phyloP scores from a whole-genome alignment of 2,888 invertebrate genomes.

The Drosophila nigricruria region DNA sequence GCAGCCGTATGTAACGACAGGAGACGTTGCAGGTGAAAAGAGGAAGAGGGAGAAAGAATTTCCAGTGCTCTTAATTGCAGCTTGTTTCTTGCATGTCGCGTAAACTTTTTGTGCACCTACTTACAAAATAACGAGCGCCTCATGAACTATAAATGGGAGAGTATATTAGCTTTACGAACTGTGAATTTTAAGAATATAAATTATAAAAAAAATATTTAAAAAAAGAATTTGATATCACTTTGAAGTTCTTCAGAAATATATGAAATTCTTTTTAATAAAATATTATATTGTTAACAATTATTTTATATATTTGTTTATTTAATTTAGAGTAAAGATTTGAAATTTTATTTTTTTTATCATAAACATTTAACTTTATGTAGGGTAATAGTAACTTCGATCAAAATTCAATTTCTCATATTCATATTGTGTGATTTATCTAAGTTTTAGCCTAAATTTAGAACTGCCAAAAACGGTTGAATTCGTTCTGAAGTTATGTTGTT shows the following conservation, averaged over 20 bases:
- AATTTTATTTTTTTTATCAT: no score
- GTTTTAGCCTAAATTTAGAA: background rate
- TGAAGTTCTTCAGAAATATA: background rate
- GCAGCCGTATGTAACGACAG: slow-evolving; percentile 15
- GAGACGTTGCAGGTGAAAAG: background rate
- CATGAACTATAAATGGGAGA: background rate
- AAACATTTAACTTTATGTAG: no score
- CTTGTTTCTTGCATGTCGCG: slow-evolving; percentile 74
- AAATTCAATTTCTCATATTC: no score
- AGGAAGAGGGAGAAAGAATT: no score
- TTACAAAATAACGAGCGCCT: slow-evolving; percentile 14
- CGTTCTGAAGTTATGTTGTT: background rate
- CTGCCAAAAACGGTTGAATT: background rate
- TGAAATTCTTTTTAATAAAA: background rate
- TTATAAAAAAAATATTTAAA: background rate
- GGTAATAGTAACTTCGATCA: no score
- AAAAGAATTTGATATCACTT: background rate
- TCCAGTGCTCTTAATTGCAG: slow-evolving; percentile 67
- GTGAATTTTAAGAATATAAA: background rate
- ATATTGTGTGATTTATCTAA: no score
- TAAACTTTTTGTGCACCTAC: slow-evolving; percentile 49
- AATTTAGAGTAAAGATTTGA: background rate
- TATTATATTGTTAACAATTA: background rate
- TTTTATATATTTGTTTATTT: background rate
- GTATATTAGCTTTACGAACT: slow-evolving; percentile 9